Base-by-base conservation (phyloP, 2,113 vertebrate species). In the Ramphastos sulfuratus region DNA sequence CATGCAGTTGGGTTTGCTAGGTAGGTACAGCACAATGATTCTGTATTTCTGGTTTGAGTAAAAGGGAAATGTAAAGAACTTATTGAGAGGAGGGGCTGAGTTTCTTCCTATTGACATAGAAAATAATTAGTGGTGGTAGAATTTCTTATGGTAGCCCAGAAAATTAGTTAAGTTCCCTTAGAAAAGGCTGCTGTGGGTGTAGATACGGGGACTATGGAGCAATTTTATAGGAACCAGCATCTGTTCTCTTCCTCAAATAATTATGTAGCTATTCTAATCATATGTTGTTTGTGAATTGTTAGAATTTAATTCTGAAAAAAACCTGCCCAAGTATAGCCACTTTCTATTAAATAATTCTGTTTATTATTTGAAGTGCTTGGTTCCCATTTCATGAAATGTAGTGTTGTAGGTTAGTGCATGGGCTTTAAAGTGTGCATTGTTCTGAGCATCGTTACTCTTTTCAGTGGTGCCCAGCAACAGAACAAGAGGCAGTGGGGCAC, bases 1-100 rank as follows among this genome's bases (percentile, higher is more conserved):
- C 99, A 99, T 52, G 99, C 99, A 2, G 99, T 99, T 87, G 98
- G 99, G 31, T 99, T 99, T 94, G 99, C 98, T 97, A 99, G 99
- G 99, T 99, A 95, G 78, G 96, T 92, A 31, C 66, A 89, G 56
- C 61, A 39, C 50, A 35, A 50, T 46, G 63, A 70, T 17, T 42
- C 7, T 79, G 64, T 59, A 24, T 82, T 82, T 85, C 64, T 66
- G 52, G 9, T 88, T 78, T 70, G 42, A 85, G 58, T 82, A 92
- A 92, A 91, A 67, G 23, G 54, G 33, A 67, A 82, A 42, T 56
- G 35, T 4, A 48, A 77, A 84, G n/a, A n/a, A 58, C 30, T 70
- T 89, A 19, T 17, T 87, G 61, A 71, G 59, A 76, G 56, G 25
- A 80, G 48, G 42, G 33, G 25, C 20, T 71, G 60, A 87, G 39